Evolutionary conservation across 2,797 vertebrate species (phyloP).

Genomic region (Simalia tracyae): DNA sequence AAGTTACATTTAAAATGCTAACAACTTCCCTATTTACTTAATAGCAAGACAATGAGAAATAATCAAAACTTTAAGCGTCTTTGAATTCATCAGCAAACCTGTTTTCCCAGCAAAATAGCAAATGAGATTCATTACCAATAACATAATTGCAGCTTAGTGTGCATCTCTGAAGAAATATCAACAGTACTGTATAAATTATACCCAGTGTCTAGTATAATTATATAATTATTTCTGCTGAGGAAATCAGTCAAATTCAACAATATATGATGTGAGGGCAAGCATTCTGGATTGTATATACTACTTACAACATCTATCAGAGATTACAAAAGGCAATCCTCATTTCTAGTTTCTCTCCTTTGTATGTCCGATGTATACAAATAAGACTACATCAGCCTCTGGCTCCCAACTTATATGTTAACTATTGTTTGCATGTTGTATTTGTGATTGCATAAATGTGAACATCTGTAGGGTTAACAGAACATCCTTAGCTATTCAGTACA

Average conservation of each 20-base stretch:
- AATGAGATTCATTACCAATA: slow-evolving; percentile 33
- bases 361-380: not conserved
- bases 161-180: not conserved
- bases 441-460: slow-evolving; percentile 22
- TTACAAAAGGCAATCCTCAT: not conserved
- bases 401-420: not conserved
- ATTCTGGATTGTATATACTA: slow-evolving; percentile 17
- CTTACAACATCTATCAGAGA: slow-evolving; percentile 38
- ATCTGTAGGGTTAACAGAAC: slow-evolving; percentile 5
- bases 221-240: slow-evolving; percentile 44
- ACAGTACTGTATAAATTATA: slow-evolving; percentile 45
- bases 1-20: not conserved
- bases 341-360: not conserved
- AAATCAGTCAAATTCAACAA: slow-evolving; percentile 11
- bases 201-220: not conserved
- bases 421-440: slow-evolving; percentile 28
- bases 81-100: not conserved
- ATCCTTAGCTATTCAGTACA: not conserved
- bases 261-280: slow-evolving; percentile 15
- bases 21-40: not conserved
- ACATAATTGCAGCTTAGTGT: slow-evolving; percentile 15
- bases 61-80: not conserved
- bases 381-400: not conserved
- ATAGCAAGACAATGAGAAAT: not conserved
- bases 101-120: not conserved